Evolutionary conservation across 1,140 invertebrate species (phyloP).

Genomic region (Tetramorium simillimum): DNA sequence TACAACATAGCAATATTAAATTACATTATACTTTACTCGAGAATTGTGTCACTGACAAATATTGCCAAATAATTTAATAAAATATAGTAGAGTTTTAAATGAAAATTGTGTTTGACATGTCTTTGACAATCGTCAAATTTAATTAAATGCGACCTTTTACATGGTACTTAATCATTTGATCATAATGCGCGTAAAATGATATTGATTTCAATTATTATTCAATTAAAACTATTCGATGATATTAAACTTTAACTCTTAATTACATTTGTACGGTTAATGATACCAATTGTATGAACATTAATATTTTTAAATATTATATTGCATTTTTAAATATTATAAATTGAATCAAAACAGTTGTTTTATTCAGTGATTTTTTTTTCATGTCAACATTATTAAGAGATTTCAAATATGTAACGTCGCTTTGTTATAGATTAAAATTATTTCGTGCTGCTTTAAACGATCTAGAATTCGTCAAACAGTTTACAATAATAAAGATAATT

Average conservation of each 20-base stretch:
- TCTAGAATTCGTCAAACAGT: not conserved
- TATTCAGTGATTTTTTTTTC: not conserved
- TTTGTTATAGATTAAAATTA: not conserved
- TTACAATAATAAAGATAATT: not conserved
- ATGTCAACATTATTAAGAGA: not conserved
- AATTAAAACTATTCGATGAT: conserved; percentile 20
- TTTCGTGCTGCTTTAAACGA: not conserved
- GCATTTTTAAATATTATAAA: not conserved
- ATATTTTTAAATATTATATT: not conserved
- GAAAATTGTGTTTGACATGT: not conserved
- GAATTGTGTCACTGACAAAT: not conserved
- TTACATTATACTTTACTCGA: not conserved
- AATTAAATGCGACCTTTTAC: not conserved
- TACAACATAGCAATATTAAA: not conserved
- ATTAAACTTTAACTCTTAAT: conserved; percentile 21
- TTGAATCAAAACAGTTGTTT: not conserved
- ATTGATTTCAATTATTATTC: conserved; percentile 3
- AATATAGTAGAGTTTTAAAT: conserved; percentile 8
- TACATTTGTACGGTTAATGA: not conserved
- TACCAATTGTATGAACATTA: not conserved
- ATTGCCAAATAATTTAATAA: not conserved
- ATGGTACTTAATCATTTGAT: not conserved
- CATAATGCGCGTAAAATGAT: not conserved
- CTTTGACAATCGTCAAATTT: not conserved
- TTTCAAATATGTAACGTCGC: not conserved